Evolutionary conservation across 2,113 vertebrate species (phyloP).

Genomic region (Onychorhynchus coronatus): DNA sequence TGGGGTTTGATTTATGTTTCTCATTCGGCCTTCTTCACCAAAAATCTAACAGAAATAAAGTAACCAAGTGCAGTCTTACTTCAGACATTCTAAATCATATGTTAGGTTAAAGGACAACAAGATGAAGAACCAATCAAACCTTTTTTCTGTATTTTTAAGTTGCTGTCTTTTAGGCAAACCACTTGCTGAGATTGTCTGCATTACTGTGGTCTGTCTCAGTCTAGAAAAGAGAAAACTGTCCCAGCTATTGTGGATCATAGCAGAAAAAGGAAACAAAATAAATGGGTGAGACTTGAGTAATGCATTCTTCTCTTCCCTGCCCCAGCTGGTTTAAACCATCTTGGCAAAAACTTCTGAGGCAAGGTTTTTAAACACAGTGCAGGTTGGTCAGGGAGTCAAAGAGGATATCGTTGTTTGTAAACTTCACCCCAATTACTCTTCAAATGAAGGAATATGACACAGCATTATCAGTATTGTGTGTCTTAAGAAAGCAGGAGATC

Average conservation of each 20-base stretch:
- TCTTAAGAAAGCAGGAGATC: conserved; percentile 54
- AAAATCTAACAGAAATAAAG: not conserved
- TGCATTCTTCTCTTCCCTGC: not conserved
- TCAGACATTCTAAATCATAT: not conserved
- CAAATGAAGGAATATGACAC: not conserved
- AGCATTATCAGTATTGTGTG: not conserved
- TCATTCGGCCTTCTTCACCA: not conserved
- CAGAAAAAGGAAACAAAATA: conserved; percentile 58
- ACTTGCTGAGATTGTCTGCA: conserved; percentile 60
- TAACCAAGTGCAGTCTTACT: not conserved
- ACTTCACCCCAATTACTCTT: conserved; percentile 41
- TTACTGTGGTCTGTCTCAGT: conserved; percentile 62
- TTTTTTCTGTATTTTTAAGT: conserved; percentile 3
- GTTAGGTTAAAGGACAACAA: not conserved
- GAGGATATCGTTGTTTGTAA: conserved; percentile 63
- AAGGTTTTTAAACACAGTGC: not conserved
- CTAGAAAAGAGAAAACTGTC: conserved; percentile 58
- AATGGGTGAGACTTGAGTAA: conserved; percentile 40
- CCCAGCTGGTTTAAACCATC: conserved; percentile 26
- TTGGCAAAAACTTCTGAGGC: conserved; percentile 23
- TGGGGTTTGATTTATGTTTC: not conserved
- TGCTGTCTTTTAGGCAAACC: conserved; percentile 44
- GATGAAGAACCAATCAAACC: not conserved
- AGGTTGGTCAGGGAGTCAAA: not conserved
- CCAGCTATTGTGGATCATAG: conserved; percentile 35